Conservation (phyloP, 37 sponge, comb jelly and placozoan genomes). For the Ianthella basta region DNA sequence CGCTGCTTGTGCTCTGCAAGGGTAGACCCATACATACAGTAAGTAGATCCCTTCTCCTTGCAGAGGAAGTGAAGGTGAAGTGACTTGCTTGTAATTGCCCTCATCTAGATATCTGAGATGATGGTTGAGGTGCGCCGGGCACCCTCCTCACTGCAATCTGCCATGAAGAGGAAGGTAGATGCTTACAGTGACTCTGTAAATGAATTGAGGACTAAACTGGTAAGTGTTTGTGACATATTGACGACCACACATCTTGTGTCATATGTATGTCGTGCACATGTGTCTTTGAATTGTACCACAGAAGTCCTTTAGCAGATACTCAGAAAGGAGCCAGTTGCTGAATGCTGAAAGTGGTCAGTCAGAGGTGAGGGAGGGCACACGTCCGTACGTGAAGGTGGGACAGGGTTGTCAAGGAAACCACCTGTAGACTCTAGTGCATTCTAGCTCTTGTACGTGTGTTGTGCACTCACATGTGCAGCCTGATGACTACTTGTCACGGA, state of each 20-base stretch:
- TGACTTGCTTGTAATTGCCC: too few relatives aligned
- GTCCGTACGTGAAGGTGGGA: not conserved
- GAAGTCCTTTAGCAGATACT: not conserved
- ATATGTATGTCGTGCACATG: not conserved
- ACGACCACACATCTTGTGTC: too few relatives aligned
- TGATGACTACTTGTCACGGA: constrained; percentile 9
- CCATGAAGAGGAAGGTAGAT: constrained; percentile 9
- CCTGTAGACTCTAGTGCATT: too few relatives aligned
- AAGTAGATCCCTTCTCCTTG: too few relatives aligned
- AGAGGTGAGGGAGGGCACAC: not conserved
- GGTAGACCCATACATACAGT: too few relatives aligned
- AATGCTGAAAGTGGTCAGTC: not conserved
- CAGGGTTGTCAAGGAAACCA: too few relatives aligned
- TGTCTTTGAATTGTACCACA: not conserved
- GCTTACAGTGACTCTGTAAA: not conserved
- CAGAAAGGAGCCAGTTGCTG: not conserved
- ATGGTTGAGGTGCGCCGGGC: constrained; percentile 42
- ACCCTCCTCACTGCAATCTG: constrained; percentile 8
- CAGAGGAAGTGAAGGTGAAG: too few relatives aligned
- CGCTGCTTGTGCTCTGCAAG: too few relatives aligned
- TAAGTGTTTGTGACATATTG: too few relatives aligned
- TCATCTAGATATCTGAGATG: constrained; percentile 40
- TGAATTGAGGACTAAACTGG: not conserved
- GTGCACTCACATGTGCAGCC: not conserved
- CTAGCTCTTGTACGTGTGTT: not conserved